A percentile compares a stretch with the other conserved stretches of the same genome.
Conservation (phyloP, 2,888 invertebrate genomes). For the Melangyna quadrimaculata region DNA sequence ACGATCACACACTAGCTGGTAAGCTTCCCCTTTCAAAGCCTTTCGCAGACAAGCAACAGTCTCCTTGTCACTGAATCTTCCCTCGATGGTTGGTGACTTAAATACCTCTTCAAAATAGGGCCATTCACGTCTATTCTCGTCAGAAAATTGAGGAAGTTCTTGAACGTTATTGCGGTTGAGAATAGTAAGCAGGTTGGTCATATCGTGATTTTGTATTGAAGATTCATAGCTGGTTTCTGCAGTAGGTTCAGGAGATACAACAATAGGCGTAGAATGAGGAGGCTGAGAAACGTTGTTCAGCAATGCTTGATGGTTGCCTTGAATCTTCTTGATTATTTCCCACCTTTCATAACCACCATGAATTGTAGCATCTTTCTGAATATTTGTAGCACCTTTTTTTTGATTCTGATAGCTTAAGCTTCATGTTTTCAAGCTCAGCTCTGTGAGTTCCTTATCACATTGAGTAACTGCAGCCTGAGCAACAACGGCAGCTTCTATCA, state of each 20-base stretch:
- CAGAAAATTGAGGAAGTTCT: too few species aligned
- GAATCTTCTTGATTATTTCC: slow-evolving; percentile 1
- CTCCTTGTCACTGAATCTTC: neutral
- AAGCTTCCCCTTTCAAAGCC: slow-evolving; percentile 4
- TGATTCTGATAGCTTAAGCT: too few species aligned
- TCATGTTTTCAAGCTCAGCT: too few species aligned
- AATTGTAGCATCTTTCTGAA: too few species aligned
- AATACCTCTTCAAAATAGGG: neutral
- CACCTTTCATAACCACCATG: too few species aligned
- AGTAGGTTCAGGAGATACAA: neutral
- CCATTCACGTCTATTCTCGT: too few species aligned
- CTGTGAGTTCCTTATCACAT: too few species aligned
- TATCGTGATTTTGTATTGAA: neutral
- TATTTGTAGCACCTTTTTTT: too few species aligned
- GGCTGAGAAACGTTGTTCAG: neutral
- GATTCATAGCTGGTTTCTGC: neutral
- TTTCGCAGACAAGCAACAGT: slow-evolving; percentile 3
- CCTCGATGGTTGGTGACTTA: neutral
- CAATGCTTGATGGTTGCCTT: neutral
- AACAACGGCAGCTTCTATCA: neutral
- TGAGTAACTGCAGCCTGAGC: too few species aligned
- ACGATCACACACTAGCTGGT: slow-evolving; percentile 8
- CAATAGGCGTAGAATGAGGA: neutral
- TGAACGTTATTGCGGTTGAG: too few species aligned
- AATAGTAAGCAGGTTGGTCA: too few species aligned